A percentile compares a stretch with the other conserved stretches of the same genome.
Evolutionary conservation across 2,113 vertebrate genomes (phyloP).

Genomic region (Semnopithecus entellus): DNA sequence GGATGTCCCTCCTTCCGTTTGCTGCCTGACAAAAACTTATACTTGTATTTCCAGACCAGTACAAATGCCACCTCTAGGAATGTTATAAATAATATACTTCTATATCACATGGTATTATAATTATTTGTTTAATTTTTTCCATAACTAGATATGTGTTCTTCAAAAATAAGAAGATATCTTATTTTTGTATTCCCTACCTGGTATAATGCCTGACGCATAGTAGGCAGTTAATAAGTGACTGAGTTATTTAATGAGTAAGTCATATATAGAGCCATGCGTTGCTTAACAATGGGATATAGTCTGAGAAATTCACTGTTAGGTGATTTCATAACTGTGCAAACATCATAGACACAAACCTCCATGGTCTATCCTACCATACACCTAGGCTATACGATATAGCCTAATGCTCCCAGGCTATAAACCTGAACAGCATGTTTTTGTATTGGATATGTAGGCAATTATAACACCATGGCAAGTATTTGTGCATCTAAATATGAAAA

Average conservation of each 20-base stretch:
- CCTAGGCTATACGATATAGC: not conserved
- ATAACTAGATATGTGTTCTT: not conserved
- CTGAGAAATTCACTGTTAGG: not conserved
- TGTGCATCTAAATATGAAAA: not conserved
- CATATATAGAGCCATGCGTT: not conserved
- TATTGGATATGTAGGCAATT: not conserved
- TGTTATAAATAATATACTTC: not conserved
- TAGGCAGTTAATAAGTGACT: not conserved
- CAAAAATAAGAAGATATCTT: not conserved
- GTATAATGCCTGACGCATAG: not conserved
- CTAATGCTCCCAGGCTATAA: not conserved
- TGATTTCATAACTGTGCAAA: not conserved
- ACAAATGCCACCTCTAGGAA: not conserved
- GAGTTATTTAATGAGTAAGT: not conserved
- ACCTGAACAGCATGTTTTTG: not conserved
- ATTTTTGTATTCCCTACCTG: not conserved
- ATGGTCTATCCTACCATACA: not conserved
- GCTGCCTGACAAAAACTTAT: not conserved
- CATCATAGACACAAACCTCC: not conserved
- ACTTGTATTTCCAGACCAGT: not conserved
- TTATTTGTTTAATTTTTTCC: not conserved
- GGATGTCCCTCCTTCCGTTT: not conserved
- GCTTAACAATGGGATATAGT: not conserved
- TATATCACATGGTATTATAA: not conserved
- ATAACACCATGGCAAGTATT: not conserved